Percentiles rank a stretch among this genome's conserved stretches.
Conservation (phyloP, 2,888 invertebrate species). For the Dasypogon diadema region DNA sequence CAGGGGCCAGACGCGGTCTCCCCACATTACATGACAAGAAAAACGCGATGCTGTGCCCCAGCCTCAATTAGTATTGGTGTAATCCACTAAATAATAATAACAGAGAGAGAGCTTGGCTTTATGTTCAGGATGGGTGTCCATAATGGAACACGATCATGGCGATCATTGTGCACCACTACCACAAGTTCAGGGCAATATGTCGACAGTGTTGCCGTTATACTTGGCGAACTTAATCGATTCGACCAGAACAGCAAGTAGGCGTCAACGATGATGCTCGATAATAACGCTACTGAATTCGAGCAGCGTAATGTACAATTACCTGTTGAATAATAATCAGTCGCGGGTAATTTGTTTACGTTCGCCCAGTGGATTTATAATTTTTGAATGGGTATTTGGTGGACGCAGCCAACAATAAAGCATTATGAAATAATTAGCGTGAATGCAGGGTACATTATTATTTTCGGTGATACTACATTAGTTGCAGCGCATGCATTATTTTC, state of each 20-base stretch:
- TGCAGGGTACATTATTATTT: not conserved
- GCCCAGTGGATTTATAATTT: constrained; percentile 2
- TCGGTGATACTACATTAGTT: not conserved
- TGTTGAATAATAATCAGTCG: constrained; percentile 33
- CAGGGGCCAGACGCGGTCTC: not conserved
- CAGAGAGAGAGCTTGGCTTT: not conserved
- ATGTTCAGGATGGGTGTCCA: not conserved
- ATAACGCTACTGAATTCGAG: constrained; percentile 27
- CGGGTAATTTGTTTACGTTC: constrained; percentile 32
- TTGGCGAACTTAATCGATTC: not conserved
- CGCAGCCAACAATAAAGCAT: not conserved
- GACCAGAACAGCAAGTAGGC: constrained; percentile 12
- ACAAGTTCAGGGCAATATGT: not conserved
- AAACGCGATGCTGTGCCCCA: not conserved
- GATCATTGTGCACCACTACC: not conserved
- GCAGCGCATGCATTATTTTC: no score
- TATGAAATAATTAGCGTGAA: not conserved
- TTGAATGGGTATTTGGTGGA: not conserved
- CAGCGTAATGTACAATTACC: constrained; percentile 30
- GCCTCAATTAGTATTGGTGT: not conserved
- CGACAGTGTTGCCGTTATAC: constrained; percentile 31
- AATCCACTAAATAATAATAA: not conserved
- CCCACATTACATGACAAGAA: not conserved
- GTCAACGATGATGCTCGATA: constrained; percentile 31
- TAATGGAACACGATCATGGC: not conserved